These are phyloP conservation scores for Ataeniobius toweri DNA, from an alignment of 2,797 vertebrate genomes.

Conservation along the genomic window DNA sequence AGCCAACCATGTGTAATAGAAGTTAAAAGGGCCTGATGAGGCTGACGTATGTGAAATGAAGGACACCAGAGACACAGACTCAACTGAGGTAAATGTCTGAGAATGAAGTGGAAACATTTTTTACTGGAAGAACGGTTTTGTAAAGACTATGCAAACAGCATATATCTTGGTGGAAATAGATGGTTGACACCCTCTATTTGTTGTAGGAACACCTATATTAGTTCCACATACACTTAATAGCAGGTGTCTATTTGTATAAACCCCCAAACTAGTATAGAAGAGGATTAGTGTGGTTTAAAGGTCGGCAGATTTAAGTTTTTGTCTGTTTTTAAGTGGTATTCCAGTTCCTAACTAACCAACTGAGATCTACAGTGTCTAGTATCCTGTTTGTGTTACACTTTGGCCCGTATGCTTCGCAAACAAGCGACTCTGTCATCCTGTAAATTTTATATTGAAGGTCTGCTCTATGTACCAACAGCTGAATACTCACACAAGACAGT, in stretches of 20 bases:
- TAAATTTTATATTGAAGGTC: constrained; percentile 28
- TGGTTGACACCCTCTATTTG: neutral
- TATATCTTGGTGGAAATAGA: constrained; percentile 10
- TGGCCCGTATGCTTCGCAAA: neutral
- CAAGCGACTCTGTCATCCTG: constrained; percentile 18
- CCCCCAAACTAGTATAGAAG: neutral
- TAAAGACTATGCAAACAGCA: constrained; percentile 10
- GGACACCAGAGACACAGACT: constrained; percentile 27
- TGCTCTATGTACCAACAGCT: constrained; percentile 44
- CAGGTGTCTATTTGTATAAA: constrained; percentile 1
- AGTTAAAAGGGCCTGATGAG: constrained; percentile 32
- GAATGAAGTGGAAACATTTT: constrained; percentile 42
- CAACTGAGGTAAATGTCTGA: constrained; percentile 42
- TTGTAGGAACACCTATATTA: constrained; percentile 7
- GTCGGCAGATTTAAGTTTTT: neutral
- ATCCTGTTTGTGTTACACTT: constrained; percentile 10
- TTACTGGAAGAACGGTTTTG: constrained; percentile 13
- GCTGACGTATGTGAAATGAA: constrained; percentile 42
- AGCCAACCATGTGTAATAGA: constrained; percentile 14
- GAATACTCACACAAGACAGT: constrained; percentile 20
- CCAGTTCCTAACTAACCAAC: constrained; percentile 1
- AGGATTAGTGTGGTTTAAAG: neutral
- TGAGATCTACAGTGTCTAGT: constrained; percentile 4
- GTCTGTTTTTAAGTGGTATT: neutral
- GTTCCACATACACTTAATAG: neutral